These are phyloP conservation scores for Sylvia borin DNA, from an alignment of 2,797 vertebrate species.

Conservation along the genomic window DNA sequence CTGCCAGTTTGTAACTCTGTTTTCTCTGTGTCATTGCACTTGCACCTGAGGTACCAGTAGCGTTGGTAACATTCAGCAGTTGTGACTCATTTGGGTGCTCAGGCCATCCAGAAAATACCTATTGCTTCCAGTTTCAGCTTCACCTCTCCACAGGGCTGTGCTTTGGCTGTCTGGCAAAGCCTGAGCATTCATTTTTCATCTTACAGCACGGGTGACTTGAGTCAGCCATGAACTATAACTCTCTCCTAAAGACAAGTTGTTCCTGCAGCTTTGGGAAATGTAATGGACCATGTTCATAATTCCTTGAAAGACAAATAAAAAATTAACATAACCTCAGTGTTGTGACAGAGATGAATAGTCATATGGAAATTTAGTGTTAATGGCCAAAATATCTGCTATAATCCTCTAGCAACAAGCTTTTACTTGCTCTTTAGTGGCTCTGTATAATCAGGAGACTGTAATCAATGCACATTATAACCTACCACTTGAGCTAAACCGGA, in stretches of 20 bases:
- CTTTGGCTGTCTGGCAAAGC: conserved; percentile 14
- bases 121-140: background rate
- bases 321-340: conserved; percentile 53
- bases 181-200: conserved; percentile 38
- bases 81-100: background rate
- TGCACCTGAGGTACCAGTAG: background rate
- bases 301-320: conserved; percentile 66
- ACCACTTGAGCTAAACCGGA: background rate
- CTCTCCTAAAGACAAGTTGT: conserved; percentile 56
- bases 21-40: background rate
- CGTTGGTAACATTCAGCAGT: background rate
- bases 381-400: conserved; percentile 38
- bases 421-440: background rate
- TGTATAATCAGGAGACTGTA: background rate
- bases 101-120: background rate
- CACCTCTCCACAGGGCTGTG: background rate
- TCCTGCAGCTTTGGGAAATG: conserved; percentile 57
- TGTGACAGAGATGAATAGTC: conserved; percentile 58
- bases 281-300: conserved; percentile 57
- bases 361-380: conserved; percentile 54
- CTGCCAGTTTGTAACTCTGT: background rate
- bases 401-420: conserved; percentile 40
- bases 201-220: background rate
- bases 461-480: conserved; percentile 43
- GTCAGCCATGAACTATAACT: conserved; percentile 46